Conservation (phyloP, 2,888 invertebrate species). For the Diarsia brunnea region DNA sequence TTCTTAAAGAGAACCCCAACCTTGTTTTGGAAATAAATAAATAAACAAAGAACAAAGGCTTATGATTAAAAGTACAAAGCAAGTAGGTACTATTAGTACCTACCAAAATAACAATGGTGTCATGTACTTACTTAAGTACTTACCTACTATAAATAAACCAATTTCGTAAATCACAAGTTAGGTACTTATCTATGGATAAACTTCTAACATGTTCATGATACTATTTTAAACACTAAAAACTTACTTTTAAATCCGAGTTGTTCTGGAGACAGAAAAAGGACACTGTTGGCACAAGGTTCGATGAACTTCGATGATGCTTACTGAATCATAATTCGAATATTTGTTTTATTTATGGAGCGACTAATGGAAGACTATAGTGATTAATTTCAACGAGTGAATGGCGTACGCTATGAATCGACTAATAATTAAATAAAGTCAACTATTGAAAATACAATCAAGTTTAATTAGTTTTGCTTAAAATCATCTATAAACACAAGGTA, state of each 20-base stretch:
- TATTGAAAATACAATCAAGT: background rate
- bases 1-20: background rate
- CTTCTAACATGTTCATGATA: background rate
- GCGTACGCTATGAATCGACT: conserved; percentile 8
- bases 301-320: background rate
- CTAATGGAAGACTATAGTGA: conserved; percentile 1
- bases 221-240: background rate
- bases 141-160: conserved; percentile 3
- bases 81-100: background rate
- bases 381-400: background rate
- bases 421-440: background rate
- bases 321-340: background rate
- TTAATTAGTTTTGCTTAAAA: background rate
- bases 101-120: background rate
- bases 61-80: conserved; percentile 1
- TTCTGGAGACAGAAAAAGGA: background rate
- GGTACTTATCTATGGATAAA: too few species aligned
- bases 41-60: conserved; percentile 19
- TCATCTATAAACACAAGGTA: background rate
- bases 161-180: background rate
- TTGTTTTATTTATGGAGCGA: background rate
- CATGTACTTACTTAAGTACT: background rate
- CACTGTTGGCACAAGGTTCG: background rate
- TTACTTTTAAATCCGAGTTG: conserved; percentile 11
- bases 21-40: conserved; percentile 16